Base-by-base conservation (phyloP, 2,888 invertebrate species). In the Cetonia aurata region DNA sequence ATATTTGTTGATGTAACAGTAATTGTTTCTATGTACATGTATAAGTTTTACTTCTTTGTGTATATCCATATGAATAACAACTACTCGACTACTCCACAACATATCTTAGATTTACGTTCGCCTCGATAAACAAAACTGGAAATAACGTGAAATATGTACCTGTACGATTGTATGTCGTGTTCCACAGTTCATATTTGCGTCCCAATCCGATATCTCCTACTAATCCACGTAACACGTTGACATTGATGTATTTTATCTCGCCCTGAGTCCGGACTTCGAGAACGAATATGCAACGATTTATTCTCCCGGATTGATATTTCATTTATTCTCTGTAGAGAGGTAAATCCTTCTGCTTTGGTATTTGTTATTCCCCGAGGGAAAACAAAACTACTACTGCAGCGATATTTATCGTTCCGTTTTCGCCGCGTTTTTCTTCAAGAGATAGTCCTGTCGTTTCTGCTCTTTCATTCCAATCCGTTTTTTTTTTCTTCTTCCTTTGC, bases 331-430 rank as follows among this genome's bases (percentile, higher is more conserved):
- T 17, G 59, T 50, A 62, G 62, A 56, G 46, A 62, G 65, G 69
- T 68, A 68, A 68, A 68, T 68, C 68, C 57, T 56, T 56, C 68
- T 55, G 48, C 46, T 50, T 50, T 44, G 42, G 69, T 65, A 65
- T 70, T 56, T 65, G 69, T 55, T 70, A 65, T 60, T 65, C 65
- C 69, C 62, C 12, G 55, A 33, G 41, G 62, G 62, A 55, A 44
- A 53, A 70, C 55, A 70, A 62, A 62, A 70, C 62, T 60, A 62
- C 60, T 55, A 70, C 42, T 50, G 53, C 69, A 70, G 68, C 68
- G 65, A 70, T 70, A 70, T 70, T 70, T 70, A 70, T 70, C 69
- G 69, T 70, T 62, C 42, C 52, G 52, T 69, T 69, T 53, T 33
- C 67, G 48, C 8, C 37, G n/a, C n/a, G 48, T 60, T 48, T 68